Conservation (phyloP, 2,113 vertebrate species). For the Desmodus rotundus region DNA sequence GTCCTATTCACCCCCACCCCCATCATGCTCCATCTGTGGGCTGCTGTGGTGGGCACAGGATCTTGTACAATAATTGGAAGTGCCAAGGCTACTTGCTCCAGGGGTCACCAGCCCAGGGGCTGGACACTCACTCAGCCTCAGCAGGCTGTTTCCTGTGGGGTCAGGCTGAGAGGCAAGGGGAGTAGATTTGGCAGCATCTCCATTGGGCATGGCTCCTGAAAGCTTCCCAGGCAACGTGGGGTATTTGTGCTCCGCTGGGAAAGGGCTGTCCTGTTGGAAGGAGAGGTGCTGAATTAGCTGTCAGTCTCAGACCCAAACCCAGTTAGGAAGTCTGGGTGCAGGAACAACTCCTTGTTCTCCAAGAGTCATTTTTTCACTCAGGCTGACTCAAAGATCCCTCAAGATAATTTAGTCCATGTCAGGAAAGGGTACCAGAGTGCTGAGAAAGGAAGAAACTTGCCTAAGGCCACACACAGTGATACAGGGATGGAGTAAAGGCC, state of each 20-base stretch:
- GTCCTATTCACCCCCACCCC: neutral
- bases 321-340: neutral
- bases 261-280: conserved; percentile 75
- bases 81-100: neutral
- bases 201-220: conserved; percentile 81
- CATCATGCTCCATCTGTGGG: neutral
- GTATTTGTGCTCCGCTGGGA: conserved; percentile 81
- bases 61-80: neutral
- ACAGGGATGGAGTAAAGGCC: neutral
- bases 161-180: conserved; percentile 63
- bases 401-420: neutral
- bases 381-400: neutral
- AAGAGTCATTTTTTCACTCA: neutral
- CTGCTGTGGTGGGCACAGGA: neutral
- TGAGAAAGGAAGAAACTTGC: neutral
- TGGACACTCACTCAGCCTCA: conserved; percentile 84
- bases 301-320: neutral
- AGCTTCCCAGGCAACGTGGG: conserved; percentile 88
- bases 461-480: neutral
- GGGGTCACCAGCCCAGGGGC: neutral
- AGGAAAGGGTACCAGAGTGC: neutral
- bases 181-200: conserved; percentile 77
- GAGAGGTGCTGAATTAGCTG: neutral
- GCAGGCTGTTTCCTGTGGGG: conserved; percentile 60
- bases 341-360: neutral